A percentile compares a stretch with the other conserved stretches of the same genome.
These are phyloP conservation scores for Cossypha caffra DNA, from an alignment of 2,797 vertebrate species.

Conservation along the genomic window DNA sequence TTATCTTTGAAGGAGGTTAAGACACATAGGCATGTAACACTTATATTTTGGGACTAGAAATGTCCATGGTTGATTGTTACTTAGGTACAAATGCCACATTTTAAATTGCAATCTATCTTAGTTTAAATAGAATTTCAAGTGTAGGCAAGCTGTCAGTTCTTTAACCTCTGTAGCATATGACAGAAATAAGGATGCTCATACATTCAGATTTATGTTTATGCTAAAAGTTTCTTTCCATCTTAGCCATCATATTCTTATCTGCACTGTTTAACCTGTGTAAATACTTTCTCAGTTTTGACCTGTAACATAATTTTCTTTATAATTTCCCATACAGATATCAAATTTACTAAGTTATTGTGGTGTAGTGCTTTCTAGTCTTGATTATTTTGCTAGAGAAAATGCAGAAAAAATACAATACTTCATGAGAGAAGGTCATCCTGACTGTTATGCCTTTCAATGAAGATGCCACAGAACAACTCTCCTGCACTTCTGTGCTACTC, in stretches of 20 bases:
- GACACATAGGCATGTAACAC: neutral
- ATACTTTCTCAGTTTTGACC: neutral
- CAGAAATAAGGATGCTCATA: neutral
- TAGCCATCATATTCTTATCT: neutral
- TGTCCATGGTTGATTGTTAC: neutral
- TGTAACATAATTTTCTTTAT: neutral
- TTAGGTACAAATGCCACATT: neutral
- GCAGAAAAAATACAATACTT: neutral
- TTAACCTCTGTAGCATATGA: neutral
- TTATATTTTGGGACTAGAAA: conserved; percentile 5
- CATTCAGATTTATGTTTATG: neutral
- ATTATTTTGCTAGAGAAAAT: neutral
- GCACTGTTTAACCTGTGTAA: neutral
- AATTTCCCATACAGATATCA: neutral
- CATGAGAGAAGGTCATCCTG: neutral
- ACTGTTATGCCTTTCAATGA: neutral
- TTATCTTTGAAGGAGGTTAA: neutral
- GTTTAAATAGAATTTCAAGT: conserved; percentile 28
- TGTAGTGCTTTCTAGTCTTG: neutral
- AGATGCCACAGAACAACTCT: neutral
- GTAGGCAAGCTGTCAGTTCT: conserved; percentile 19
- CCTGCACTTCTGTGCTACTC: neutral
- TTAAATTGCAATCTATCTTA: neutral
- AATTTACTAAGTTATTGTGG: neutral
- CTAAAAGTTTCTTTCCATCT: neutral